A percentile compares a stretch with the other conserved stretches of the same genome.
Conservation (phyloP, 2,113 vertebrate species). For the Pseudois nayaur region DNA sequence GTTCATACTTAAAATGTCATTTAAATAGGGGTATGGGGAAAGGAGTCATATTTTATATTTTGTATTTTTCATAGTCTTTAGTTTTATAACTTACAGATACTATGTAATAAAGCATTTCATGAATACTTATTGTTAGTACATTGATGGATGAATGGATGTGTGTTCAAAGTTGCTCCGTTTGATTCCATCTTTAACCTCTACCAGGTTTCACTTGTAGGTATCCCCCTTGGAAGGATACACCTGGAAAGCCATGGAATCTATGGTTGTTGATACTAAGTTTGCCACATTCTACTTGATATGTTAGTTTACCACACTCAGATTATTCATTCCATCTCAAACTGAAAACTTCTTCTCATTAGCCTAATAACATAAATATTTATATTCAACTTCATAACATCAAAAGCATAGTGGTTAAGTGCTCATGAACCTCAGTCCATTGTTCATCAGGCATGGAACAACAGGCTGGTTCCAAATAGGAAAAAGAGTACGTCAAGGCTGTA, state of each 20-base stretch:
- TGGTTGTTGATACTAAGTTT: background rate
- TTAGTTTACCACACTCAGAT: background rate
- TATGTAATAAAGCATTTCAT: background rate
- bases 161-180: background rate
- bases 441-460: no score
- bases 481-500: no score
- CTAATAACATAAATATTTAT: background rate
- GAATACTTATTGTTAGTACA: background rate
- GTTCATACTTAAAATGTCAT: background rate
- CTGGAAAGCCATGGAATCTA: background rate
- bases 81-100: background rate
- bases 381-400: background rate
- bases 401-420: background rate
- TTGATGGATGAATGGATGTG: background rate
- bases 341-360: background rate
- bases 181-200: background rate
- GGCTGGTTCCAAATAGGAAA: no score
- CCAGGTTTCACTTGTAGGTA: background rate
- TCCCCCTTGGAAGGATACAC: background rate
- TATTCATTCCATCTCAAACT: background rate
- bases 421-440: background rate
- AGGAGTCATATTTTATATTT: background rate
- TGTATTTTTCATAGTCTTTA: background rate
- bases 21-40: background rate
- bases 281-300: background rate